A percentile compares a stretch with the other conserved stretches of the same genome.
Conservation (phyloP, 2,113 vertebrate genomes). For the Colistium nudipinnis region DNA sequence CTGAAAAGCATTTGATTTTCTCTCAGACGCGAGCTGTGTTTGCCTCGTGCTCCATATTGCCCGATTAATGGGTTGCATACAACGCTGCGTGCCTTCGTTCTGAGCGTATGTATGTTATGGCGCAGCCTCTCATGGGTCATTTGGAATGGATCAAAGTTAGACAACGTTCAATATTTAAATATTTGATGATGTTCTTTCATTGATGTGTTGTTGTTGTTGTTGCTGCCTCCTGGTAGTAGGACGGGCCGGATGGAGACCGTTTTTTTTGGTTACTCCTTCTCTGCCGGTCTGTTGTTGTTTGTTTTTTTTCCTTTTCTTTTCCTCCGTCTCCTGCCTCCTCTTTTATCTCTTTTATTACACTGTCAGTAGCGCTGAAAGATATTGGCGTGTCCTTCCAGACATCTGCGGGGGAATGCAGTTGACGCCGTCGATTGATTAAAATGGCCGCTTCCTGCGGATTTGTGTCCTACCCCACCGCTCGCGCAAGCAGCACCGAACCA, state of each 20-base stretch:
- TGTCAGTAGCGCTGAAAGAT: not conserved
- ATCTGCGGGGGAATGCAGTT: not conserved
- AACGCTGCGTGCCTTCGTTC: not conserved
- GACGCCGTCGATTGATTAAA: not conserved
- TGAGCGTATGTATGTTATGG: not conserved
- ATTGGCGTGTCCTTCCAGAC: not conserved
- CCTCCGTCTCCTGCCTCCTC: not conserved
- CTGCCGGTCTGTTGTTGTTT: not conserved
- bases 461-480: not conserved
- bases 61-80: conserved; percentile 19
- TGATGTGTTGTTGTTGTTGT: conserved; percentile 44
- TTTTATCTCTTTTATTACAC: conserved; percentile 5
- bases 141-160: conserved; percentile 28
- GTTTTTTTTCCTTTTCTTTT: not conserved
- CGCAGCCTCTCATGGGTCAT: conserved; percentile 35
- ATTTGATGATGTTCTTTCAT: conserved; percentile 45
- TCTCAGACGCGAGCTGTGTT: conserved; percentile 22
- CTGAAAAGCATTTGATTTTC: conserved; percentile 38
- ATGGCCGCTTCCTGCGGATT: not conserved
- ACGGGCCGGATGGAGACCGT: not conserved
- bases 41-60: conserved; percentile 23
- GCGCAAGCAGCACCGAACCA: not conserved
- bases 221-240: not conserved
- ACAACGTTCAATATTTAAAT: conserved; percentile 43
- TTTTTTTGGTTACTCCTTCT: not conserved